phyloP scores from a whole-genome alignment of 2,888 invertebrate species.

The Andrena dorsata region DNA sequence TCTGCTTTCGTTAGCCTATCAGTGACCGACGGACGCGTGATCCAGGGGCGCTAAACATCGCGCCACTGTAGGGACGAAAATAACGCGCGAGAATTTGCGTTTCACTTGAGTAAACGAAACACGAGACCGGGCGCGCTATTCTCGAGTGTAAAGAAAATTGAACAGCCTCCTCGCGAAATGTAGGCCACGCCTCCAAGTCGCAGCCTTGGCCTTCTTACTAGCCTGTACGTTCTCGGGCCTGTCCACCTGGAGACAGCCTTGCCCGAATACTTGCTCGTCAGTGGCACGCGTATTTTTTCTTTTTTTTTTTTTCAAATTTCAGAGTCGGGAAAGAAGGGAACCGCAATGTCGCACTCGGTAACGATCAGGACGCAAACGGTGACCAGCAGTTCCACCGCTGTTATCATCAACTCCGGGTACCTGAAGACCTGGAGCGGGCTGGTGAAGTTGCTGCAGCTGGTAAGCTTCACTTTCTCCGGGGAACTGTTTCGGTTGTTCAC shows the following conservation, averaged over 20 bases:
- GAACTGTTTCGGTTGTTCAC: neutral
- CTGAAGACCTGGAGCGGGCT: constrained; percentile 92
- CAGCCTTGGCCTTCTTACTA: constrained; percentile 76
- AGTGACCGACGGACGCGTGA: neutral
- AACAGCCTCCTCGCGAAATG: constrained; percentile 51
- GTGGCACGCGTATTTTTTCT: neutral
- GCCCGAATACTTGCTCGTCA: neutral
- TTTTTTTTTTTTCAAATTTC: constrained; percentile 27
- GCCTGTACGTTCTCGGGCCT: neutral
- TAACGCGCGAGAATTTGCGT: neutral
- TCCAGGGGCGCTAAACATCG: too few relatives aligned
- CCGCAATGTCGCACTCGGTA: constrained; percentile 94
- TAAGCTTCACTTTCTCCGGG: constrained; percentile 78
- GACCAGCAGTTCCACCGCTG: constrained; percentile 92
- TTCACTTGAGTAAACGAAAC: constrained; percentile 10
- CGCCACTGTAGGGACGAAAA: neutral
- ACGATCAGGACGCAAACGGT: constrained; percentile 91
- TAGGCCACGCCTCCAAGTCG: constrained; percentile 73
- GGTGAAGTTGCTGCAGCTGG: constrained; percentile 93
- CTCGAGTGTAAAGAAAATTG: constrained; percentile 21
- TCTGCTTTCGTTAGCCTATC: neutral
- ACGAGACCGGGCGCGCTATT: constrained; percentile 29
- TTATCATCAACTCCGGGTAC: constrained; percentile 93
- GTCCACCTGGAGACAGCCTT: neutral
- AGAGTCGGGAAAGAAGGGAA: constrained; percentile 51